Evolutionary conservation across 2,888 invertebrate species (phyloP).

Genomic region (Drosophila helvetica): DNA sequence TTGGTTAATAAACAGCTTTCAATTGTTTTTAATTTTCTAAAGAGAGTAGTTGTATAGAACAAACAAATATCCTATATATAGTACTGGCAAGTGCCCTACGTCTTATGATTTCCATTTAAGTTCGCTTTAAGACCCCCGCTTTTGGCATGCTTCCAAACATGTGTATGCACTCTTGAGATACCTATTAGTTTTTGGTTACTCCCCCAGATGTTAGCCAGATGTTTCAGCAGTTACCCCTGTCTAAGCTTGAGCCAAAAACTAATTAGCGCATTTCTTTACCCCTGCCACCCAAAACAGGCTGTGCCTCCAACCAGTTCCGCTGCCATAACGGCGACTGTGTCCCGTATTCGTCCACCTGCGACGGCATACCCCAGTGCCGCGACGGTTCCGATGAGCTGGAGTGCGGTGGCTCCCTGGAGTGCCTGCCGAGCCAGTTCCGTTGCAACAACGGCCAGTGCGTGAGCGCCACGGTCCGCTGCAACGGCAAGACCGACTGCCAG

Average conservation of each 20-base stretch:
- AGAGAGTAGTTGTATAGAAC: not conserved
- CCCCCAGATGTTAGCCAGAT: not conserved
- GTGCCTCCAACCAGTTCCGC: slow-evolving; percentile 87
- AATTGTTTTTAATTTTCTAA: not conserved
- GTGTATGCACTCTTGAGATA: slow-evolving; percentile 54
- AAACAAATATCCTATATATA: too few relatives aligned
- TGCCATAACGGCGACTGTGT: slow-evolving; percentile 90
- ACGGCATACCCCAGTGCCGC: slow-evolving; percentile 87
- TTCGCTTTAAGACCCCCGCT: slow-evolving; percentile 19
- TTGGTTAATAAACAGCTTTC: slow-evolving; percentile 84
- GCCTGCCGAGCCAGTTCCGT: slow-evolving; percentile 81
- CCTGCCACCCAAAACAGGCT: slow-evolving; percentile 84
- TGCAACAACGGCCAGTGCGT: slow-evolving; percentile 83
- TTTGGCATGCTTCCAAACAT: slow-evolving; percentile 32
- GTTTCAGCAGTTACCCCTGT: not conserved
- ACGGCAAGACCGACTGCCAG: slow-evolving; percentile 85
- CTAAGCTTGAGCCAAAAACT: not conserved
- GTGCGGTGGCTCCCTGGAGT: slow-evolving; percentile 83
- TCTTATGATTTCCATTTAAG: slow-evolving; percentile 15
- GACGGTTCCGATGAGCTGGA: slow-evolving; percentile 88
- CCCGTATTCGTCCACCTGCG: slow-evolving; percentile 86
- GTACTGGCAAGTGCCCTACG: slow-evolving; percentile 18
- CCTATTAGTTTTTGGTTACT: not conserved
- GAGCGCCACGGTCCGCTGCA: slow-evolving; percentile 83
- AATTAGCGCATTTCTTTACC: not conserved